Conservation (phyloP, 2,888 invertebrate species). For the Spatulosminthurus flaviceps region DNA sequence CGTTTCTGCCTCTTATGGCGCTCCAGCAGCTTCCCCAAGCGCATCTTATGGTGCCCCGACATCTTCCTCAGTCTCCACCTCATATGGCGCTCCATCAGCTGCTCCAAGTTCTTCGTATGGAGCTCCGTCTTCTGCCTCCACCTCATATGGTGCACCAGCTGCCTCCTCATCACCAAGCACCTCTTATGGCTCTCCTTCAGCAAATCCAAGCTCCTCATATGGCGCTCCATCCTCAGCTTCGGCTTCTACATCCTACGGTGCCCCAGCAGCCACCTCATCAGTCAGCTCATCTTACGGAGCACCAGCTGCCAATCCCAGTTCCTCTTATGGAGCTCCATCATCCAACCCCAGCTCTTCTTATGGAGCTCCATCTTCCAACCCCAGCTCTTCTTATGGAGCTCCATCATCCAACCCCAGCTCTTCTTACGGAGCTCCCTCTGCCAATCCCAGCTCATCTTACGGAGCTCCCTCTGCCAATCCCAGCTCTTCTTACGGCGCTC, state of each 20-base stretch:
- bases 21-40: slow-evolving; percentile 21
- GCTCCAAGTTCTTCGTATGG: slow-evolving; percentile 4
- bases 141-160: slow-evolving; percentile 39
- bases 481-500: slow-evolving; percentile 64
- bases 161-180: neutral
- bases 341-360: slow-evolving; percentile 5
- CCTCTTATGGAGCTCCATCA: slow-evolving; percentile 44
- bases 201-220: slow-evolving; percentile 35
- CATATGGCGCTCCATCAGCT: slow-evolving; percentile 37
- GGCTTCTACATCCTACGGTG: slow-evolving; percentile 26
- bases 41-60: slow-evolving; percentile 27
- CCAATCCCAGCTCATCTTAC: slow-evolving; percentile 73
- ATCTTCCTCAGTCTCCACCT: neutral
- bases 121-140: neutral
- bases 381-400: slow-evolving; percentile 31
- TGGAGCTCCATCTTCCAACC: slow-evolving; percentile 42
- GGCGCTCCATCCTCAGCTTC: slow-evolving; percentile 36
- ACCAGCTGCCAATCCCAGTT: slow-evolving; percentile 36
- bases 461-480: slow-evolving; percentile 68
- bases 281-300: slow-evolving; percentile 40
- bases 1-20: slow-evolving; percentile 2
- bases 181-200: slow-evolving; percentile 36
- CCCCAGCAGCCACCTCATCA: slow-evolving; percentile 32
- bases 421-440: slow-evolving; percentile 43
- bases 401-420: slow-evolving; percentile 41